Evolutionary conservation across 2,113 vertebrate genomes (phyloP), one percentile per base, ranked within the genome.

Genomic region (Morone saxatilis): DNA sequence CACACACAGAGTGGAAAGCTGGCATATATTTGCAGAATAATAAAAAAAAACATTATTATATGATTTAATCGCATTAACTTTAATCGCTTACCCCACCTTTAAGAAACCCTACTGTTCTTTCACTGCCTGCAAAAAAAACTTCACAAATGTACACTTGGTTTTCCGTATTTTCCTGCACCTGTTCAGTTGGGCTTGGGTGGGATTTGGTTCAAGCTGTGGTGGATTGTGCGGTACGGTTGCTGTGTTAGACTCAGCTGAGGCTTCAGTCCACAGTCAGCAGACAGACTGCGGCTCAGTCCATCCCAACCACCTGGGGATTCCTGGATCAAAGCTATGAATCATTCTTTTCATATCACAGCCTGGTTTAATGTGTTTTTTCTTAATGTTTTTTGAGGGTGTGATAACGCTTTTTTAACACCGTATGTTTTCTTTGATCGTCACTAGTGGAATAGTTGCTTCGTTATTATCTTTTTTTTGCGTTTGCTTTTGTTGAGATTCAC

Each of bases 321-420:
- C 81, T 65, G 43, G 51, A 89, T 89, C 81, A 89, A 86, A 88
- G 66, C 83, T 48, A 5, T 78, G 74, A 69, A 47, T 87, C 69
- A 74, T 65, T 74, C 66, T 79, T 74, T 84, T 84, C 63, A 78
- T 71, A 77, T 59, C n/a, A 7, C 22, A 72, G 66, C 50, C 31
- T 61, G 38, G 22, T 79, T 65, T 48, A 25, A 25, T 56, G 11
- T 74, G 9, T 67, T 31, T 72, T 50, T 19, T 54, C 6, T 36
- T 20, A 13, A 10, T 66, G n/a, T 0, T 1, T 69, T 80, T 47
- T 57, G 4, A 60, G 38, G 31, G 7, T 53, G 59, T 67, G 56
- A 60, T 47, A 13, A 60, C 2, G 11, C 43, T 43, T 63, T 13
- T 67, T 57, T 31, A 76, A 47, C 56, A 22, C 31, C 8, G 9